Base-by-base conservation (phyloP, 2,797 vertebrate genomes). In the Sciurus vulgaris region DNA sequence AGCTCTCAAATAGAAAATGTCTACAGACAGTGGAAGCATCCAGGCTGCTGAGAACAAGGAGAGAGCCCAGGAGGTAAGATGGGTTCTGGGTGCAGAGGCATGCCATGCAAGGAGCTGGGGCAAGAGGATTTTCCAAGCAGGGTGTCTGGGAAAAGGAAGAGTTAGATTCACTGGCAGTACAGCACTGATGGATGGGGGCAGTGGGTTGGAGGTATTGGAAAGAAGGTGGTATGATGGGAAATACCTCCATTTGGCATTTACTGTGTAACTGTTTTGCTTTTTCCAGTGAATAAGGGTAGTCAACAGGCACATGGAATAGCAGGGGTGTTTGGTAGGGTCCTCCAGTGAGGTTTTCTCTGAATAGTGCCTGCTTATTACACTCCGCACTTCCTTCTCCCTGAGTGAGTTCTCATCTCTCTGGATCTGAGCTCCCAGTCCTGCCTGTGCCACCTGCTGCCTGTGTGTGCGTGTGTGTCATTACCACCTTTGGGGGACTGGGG, bases 1-100 rank as follows among this genome's bases (percentile, higher is more conserved):
- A 38, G 28, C 63, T 86, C 78, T 35, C 83, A 82, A 54, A 54
- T 13, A 74, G 92, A 96, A 81, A 41, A 97, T 97, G 97, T 96
- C 97, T 86, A 78, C 69, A 28, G 93, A 95, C 0, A 20, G 33
- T 11, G 20, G 74, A 38, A 49, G 56, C 41, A 11, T 44, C 56
- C 10, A 0, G 47, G n/a, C 59, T 54, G 0, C 72, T 11, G 86
- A 74, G 88, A 90, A 63, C 76, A 63, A 91, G 72, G 94, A 95
- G 85, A 51, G 26, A 72, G 70, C 56, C 38, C 44, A 0, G 85
- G 73, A 96, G 97, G 97, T 98, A 97, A 7, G 54, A n/a, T 0
- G 30, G 72, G 74, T 2, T 5, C 78, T 0, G 7, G 87, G 70
- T 33, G 61, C 47, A 33, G 44, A 56, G 18, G 92, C 33, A 8